Conservation (phyloP, 2,888 invertebrate species). For the Eupeodes latifasciatus region DNA sequence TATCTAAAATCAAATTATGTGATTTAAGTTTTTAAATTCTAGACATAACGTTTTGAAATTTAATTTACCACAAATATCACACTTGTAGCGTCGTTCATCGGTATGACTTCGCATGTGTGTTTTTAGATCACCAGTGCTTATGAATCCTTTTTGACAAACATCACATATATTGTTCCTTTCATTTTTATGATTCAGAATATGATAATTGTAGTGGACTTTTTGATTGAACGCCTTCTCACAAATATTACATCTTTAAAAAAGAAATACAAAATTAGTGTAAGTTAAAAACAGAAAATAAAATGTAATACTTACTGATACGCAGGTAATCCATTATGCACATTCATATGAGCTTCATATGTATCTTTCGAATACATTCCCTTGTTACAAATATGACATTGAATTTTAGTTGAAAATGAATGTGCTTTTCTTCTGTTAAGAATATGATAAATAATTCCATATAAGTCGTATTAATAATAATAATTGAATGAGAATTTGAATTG, state of each 20-base stretch:
- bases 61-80: conserved; percentile 79
- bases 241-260: conserved; percentile 75
- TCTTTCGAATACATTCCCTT: conserved; percentile 74
- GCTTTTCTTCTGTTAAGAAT: conserved; percentile 32
- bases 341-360: conserved; percentile 77
- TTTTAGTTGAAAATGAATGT: conserved; percentile 35
- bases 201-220: conserved; percentile 79
- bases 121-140: conserved; percentile 78
- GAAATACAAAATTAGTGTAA: neutral
- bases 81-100: conserved; percentile 79
- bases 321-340: conserved; percentile 78
- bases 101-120: conserved; percentile 79
- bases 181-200: conserved; percentile 79
- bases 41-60: neutral
- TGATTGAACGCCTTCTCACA: conserved; percentile 79
- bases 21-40: too few species aligned
- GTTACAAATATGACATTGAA: conserved; percentile 34
- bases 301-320: conserved; percentile 71
- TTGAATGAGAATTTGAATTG: too few species aligned
- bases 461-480: too few species aligned
- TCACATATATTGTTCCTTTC: conserved; percentile 79
- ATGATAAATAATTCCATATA: neutral
- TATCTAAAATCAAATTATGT: conserved; percentile 67
- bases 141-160: conserved; percentile 78
- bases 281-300: neutral